Evolutionary conservation across 2,888 invertebrate species (phyloP), one percentile per base, ranked within the genome.

Genomic region (Fabriciana adippe): DNA sequence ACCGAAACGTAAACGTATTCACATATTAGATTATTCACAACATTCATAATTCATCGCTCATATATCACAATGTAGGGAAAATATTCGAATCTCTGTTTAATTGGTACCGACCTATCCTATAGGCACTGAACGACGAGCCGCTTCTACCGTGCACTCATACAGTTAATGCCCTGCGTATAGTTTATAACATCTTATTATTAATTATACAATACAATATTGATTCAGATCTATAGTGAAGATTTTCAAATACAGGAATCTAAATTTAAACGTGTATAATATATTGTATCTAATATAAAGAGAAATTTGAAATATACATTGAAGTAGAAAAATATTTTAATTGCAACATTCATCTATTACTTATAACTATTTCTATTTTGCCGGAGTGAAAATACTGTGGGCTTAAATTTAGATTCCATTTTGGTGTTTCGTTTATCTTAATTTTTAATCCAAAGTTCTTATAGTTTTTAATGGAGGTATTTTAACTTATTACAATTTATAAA

Each of bases 21-120:
- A 65, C 65, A 65, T 41, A 41, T 65, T 47, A 41, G 50, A 64
- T 41, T 41, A 48, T 65, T 65, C 64, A 67, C 65, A 67, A 67
- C 71, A 69, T 69, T 54, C 65, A 69, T 57, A 67, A 69, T 67
- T 71, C 57, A 59, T 69, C 69, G 67, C 60, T 71, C 72, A 64
- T 64, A 69, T 74, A 74, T 74, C 74, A 74, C 74, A 74, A 59
- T 73, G 69, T 69, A 64, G 68, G 70, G 60, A 68, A 66, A 73
- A 71, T 71, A 71, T 69, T 69, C 69, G 62, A 69, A 69, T 67
- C 59, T 68, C 64, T 68, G 57, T 60, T 68, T 55, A 64, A 69
- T 69, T 69, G 71, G 69, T 72, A 72, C 67, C 64, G 55, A 72
- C 67, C 69, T 71, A 69, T 63, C 62, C 67, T 71, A 71, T 64